A percentile compares a stretch with the other conserved stretches of the same genome.
These are phyloP conservation scores for Coreius guichenoti DNA, from an alignment of 2,797 vertebrate species.

Conservation along the genomic window DNA sequence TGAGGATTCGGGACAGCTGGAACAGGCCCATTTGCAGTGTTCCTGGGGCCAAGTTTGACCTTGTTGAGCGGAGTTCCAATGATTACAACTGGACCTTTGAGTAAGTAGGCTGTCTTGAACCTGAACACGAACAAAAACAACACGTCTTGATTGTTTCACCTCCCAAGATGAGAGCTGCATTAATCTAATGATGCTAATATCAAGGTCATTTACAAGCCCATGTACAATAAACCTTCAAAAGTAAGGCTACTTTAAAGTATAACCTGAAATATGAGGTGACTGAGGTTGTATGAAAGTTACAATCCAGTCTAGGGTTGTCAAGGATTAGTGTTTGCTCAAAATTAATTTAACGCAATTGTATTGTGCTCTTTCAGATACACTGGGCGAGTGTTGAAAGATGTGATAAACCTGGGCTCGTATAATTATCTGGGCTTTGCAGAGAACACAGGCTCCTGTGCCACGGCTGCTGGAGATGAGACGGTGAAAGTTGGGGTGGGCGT, in stretches of 20 bases:
- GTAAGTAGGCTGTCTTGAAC: conserved; percentile 75
- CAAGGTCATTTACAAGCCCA: conserved; percentile 1
- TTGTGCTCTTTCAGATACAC: conserved; percentile 80
- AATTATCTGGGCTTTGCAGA: conserved; percentile 97
- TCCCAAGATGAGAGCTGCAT: conserved; percentile 4
- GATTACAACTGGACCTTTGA: conserved; percentile 97
- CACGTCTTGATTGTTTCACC: neutral
- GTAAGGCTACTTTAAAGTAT: neutral
- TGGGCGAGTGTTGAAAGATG: conserved; percentile 84
- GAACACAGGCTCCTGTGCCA: conserved; percentile 83
- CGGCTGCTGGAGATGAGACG: conserved; percentile 82
- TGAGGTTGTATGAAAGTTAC: neutral
- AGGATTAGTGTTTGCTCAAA: neutral
- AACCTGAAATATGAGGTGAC: neutral
- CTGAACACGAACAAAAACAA: neutral
- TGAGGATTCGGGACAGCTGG: conserved; percentile 94
- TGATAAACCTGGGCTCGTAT: conserved; percentile 97
- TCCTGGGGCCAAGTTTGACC: conserved; percentile 89
- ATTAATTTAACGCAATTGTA: neutral
- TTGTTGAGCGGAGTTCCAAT: conserved; percentile 85
- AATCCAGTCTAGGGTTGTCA: neutral
- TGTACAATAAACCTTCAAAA: neutral
- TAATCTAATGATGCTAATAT: neutral
- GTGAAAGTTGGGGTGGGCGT: conserved; percentile 87
- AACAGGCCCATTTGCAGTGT: conserved; percentile 92